These are phyloP conservation scores for Antechinus stuartii DNA, from an alignment of 2,113 vertebrate species.

Conservation along the genomic window DNA sequence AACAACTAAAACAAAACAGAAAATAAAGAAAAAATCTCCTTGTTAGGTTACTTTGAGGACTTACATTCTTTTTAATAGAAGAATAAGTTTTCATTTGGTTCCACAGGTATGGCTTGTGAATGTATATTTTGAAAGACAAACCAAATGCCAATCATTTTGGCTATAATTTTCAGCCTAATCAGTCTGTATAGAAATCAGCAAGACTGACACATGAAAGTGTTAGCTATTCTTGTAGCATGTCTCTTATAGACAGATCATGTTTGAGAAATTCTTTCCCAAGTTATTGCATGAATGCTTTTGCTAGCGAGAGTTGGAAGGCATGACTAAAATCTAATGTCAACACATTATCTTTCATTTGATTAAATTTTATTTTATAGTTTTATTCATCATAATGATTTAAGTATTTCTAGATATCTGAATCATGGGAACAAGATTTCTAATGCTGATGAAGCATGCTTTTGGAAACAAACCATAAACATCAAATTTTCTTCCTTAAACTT, in stretches of 20 bases:
- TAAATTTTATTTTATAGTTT: not conserved
- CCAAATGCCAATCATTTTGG: too few species aligned
- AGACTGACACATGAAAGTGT: not conserved
- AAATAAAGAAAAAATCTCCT: too few species aligned
- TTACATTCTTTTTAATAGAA: too few species aligned
- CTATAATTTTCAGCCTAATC: too few species aligned
- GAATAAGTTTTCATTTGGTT: too few species aligned
- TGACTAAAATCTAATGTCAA: not conserved
- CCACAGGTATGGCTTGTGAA: too few species aligned
- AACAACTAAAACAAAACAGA: too few species aligned
- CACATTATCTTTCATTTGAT: not conserved
- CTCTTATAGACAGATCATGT: not conserved
- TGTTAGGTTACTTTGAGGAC: too few species aligned
- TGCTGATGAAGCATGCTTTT: not conserved
- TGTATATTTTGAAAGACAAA: too few species aligned
- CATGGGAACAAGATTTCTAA: not conserved
- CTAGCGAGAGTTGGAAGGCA: not conserved
- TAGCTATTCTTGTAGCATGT: not conserved
- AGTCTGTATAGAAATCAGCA: too few species aligned
- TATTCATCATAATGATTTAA: not conserved
- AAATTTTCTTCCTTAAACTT: not conserved
- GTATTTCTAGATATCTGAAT: not conserved
- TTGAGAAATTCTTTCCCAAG: not conserved
- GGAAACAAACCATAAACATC: not conserved
- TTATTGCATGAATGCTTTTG: not conserved